Percentiles rank a stretch among this genome's conserved stretches.
Conservation (phyloP, 2,888 invertebrate genomes). For the Alcis repandata region DNA sequence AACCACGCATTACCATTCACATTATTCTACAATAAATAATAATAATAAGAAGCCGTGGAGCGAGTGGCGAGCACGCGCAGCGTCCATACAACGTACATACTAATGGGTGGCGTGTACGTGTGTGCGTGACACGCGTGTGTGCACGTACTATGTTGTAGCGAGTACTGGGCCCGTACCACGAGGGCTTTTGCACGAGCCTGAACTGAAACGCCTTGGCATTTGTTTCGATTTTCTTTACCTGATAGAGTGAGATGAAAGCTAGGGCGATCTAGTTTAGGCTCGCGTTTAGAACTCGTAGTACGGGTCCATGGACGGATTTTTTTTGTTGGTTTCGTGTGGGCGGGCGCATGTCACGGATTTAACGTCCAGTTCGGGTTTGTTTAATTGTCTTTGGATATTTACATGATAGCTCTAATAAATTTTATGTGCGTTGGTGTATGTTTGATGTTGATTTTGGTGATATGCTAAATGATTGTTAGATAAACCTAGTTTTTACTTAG, state of each 20-base stretch:
- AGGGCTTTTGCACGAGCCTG: no score
- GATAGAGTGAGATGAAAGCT: no score
- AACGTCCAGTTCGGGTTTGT: conserved; percentile 72
- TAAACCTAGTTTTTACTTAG: neutral
- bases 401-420: conserved; percentile 64
- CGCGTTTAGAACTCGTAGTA: no score
- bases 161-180: no score
- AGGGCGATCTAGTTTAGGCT: no score
- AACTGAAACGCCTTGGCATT: no score
- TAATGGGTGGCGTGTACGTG: conserved; percentile 69
- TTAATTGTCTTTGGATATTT: conserved; percentile 78
- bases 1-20: conserved; percentile 87
- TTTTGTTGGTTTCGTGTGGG: conserved; percentile 76
- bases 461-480: conserved; percentile 6
- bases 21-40: conserved; percentile 87
- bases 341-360: conserved; percentile 80
- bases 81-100: conserved; percentile 75
- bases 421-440: conserved; percentile 51
- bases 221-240: no score
- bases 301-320: conserved; percentile 74
- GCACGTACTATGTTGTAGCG: conserved; percentile 51
- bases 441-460: conserved; percentile 13
- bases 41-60: conserved; percentile 86
- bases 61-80: conserved; percentile 86
- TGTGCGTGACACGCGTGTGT: conserved; percentile 62